Evolutionary conservation across 2,113 vertebrate species (phyloP), one percentile per base, ranked within the genome.

Genomic region (Equus przewalskii): DNA sequence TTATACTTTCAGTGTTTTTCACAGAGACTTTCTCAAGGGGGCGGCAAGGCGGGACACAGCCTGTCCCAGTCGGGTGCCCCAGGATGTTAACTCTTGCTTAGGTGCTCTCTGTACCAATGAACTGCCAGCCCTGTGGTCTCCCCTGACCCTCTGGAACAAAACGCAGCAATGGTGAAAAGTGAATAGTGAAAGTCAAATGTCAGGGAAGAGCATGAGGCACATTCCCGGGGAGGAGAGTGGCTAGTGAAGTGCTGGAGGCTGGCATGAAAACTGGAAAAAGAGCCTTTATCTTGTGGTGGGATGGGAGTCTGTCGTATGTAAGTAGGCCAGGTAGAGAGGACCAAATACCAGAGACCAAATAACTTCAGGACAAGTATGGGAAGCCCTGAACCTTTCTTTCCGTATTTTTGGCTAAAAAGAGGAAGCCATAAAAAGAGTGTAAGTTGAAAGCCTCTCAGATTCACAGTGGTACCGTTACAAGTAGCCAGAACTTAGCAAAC

Each of bases 391-490:
- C 49, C 24, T 60, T 54, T 60, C 72, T 62, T 49, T 30, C n/a
- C 33, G 5, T 41, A 36, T 24, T 83, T 89, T 58, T 72, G 60
- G 56, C 65, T 56, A 46, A 30, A 58, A 18, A 90, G 80, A 78
- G 1, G 9, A 79, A 87, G 9, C 81, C 87, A 1, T 69, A 46
- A 64, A 33, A 78, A 78, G 62, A 24, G 15, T 28, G 16, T 49
- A 75, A 46, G 73, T 3, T 44, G 24, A 60, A 79, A 13, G 44
- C 10, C 54, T 67, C 36, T n/a, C 18, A 54, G 67, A 83, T 65
- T 22, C 26, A 22, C 0, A 1, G 10, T 0, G 14, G 19, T 24
- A 28, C 46, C 4, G 0, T 3, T 12, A 0, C 13, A 22, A 49
- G 44, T 2, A 13, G 19, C 24, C 19, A n/a, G 28, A 36, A 60